These are phyloP conservation scores for Clusia tigrina DNA, from an alignment of 2,888 invertebrate species.

Conservation along the genomic window DNA sequence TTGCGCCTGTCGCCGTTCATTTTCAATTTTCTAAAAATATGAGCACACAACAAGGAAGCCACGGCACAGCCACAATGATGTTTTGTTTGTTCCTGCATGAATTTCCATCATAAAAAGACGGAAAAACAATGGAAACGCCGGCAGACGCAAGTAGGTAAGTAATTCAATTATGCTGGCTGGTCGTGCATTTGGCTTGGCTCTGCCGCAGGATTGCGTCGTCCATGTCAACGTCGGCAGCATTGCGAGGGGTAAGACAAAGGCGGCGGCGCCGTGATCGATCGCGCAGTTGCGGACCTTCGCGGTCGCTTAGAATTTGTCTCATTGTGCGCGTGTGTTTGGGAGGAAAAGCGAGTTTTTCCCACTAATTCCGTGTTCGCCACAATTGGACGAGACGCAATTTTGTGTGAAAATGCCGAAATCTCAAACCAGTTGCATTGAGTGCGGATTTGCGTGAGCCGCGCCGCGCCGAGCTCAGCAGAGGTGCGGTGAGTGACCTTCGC, in stretches of 20 bases:
- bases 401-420: background rate
- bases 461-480: no score
- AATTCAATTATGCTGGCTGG: conserved; percentile 1
- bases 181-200: background rate
- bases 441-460: background rate
- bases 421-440: background rate
- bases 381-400: background rate
- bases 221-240: background rate
- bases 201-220: background rate
- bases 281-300: background rate
- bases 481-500: no score
- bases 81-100: conserved; percentile 10
- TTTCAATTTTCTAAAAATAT: background rate
- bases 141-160: no score
- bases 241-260: background rate
- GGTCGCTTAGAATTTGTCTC: background rate
- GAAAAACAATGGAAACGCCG: conserved; percentile 20
- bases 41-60: background rate
- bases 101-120: conserved; percentile 24
- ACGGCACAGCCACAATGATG: background rate
- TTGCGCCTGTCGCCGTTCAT: background rate
- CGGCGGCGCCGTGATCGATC: no score
- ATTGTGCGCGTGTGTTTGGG: background rate
- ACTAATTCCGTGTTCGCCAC: no score
- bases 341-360: background rate